phyloP scores from a whole-genome alignment of 2,797 vertebrate genomes.

The Parambassis ranga region DNA sequence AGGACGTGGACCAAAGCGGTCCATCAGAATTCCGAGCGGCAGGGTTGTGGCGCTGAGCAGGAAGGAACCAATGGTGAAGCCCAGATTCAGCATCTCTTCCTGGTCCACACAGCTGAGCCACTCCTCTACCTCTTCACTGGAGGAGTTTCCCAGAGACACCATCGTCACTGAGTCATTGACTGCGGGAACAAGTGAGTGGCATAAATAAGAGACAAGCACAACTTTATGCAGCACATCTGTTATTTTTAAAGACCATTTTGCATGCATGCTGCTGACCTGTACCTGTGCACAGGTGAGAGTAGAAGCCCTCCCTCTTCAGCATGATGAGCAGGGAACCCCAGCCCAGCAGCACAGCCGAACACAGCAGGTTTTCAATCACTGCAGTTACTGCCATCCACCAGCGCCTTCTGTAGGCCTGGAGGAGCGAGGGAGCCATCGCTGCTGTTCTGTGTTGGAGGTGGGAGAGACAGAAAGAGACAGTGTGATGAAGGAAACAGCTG shows the following conservation, averaged over 20 bases:
- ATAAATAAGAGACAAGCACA: not conserved
- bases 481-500: not conserved
- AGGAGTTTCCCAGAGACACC: constrained; percentile 25
- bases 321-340: constrained; percentile 93
- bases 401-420: constrained; percentile 84
- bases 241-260: too few relatives aligned
- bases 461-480: not conserved
- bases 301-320: constrained; percentile 90
- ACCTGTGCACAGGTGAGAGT: constrained; percentile 88
- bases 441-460: constrained; percentile 18
- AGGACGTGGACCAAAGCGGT: constrained; percentile 86
- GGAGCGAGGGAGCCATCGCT: constrained; percentile 82
- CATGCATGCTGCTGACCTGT: too few relatives aligned
- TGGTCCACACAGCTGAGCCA: constrained; percentile 84
- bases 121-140: not conserved
- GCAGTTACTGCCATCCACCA: constrained; percentile 93
- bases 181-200: constrained; percentile 7
- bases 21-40: constrained; percentile 85
- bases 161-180: constrained; percentile 60
- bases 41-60: constrained; percentile 89
- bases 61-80: constrained; percentile 92
- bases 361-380: constrained; percentile 88
- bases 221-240: too few relatives aligned
- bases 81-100: constrained; percentile 90
- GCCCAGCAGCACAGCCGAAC: constrained; percentile 89